These are phyloP conservation scores for Pandemis corylana DNA, from an alignment of 2,888 invertebrate genomes.

Conservation along the genomic window DNA sequence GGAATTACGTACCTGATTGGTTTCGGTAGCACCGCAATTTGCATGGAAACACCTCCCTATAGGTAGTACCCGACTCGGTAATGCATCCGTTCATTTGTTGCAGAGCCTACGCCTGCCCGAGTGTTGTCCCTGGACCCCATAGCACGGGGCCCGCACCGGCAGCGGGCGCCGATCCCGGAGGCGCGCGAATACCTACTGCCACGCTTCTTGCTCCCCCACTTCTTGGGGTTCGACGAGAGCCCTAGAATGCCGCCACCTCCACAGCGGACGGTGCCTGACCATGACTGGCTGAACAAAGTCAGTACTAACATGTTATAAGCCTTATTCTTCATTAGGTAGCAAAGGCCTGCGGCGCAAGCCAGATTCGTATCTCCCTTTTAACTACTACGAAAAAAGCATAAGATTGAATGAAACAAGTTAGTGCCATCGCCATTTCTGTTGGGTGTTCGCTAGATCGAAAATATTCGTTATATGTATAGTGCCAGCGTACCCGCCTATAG, in stretches of 20 bases:
- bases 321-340: neutral
- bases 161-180: constrained; percentile 25
- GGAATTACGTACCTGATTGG: too few species aligned
- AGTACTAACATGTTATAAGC: constrained; percentile 3
- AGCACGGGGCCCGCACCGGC: constrained; percentile 25
- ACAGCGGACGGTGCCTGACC: constrained; percentile 39
- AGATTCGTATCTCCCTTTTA: too few species aligned
- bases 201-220: constrained; percentile 53
- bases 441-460: too few species aligned
- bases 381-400: too few species aligned
- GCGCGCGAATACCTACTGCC: constrained; percentile 54
- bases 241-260: constrained; percentile 43
- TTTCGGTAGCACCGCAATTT: too few species aligned
- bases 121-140: constrained; percentile 20
- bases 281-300: constrained; percentile 63
- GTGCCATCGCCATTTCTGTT: too few species aligned
- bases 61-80: too few species aligned
- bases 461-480: too few species aligned
- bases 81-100: neutral
- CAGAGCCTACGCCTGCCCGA: constrained; percentile 27
- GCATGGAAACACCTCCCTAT: too few species aligned
- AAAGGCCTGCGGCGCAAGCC: too few species aligned
- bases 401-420: too few species aligned
- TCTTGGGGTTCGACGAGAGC: constrained; percentile 51
- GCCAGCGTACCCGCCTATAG: too few species aligned